Evolutionary conservation across 2,797 vertebrate species (phyloP).

Genomic region (Prionace glauca): DNA sequence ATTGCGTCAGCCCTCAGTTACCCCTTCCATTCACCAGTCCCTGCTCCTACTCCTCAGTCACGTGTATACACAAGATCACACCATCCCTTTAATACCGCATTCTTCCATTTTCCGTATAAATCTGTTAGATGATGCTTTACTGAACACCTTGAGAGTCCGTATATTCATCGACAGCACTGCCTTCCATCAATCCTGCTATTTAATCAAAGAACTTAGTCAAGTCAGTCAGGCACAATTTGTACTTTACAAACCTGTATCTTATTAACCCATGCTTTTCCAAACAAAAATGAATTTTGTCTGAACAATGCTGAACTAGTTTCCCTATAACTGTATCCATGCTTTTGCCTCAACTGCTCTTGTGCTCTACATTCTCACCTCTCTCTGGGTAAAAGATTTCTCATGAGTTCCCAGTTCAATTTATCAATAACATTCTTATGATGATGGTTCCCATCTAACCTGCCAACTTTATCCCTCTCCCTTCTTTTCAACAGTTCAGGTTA

Average conservation of each 20-base stretch:
- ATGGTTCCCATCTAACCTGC: not conserved
- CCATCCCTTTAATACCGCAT: not conserved
- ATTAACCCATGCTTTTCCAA: not conserved
- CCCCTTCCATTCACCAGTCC: not conserved
- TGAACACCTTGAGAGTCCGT: not conserved
- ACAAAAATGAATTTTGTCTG: not conserved
- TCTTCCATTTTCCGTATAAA: not conserved
- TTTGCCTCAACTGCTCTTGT: too few relatives aligned
- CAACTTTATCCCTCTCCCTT: not conserved
- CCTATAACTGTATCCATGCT: too few relatives aligned
- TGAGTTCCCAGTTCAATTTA: too few relatives aligned
- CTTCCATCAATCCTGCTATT: not conserved
- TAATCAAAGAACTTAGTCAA: not conserved
- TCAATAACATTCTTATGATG: too few relatives aligned
- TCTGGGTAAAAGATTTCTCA: too few relatives aligned
- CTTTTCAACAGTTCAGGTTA: not conserved
- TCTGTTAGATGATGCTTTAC: not conserved
- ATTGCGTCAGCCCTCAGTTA: not conserved
- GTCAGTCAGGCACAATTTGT: not conserved
- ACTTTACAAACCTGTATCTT: not conserved
- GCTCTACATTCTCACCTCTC: too few relatives aligned
- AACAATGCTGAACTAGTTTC: not conserved
- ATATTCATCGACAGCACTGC: not conserved
- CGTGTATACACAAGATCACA: not conserved
- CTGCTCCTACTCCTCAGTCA: not conserved